Percentiles rank a stretch among this genome's conserved stretches.
Conservation (phyloP, 2,888 invertebrate species). For the Eilema sororculum region DNA sequence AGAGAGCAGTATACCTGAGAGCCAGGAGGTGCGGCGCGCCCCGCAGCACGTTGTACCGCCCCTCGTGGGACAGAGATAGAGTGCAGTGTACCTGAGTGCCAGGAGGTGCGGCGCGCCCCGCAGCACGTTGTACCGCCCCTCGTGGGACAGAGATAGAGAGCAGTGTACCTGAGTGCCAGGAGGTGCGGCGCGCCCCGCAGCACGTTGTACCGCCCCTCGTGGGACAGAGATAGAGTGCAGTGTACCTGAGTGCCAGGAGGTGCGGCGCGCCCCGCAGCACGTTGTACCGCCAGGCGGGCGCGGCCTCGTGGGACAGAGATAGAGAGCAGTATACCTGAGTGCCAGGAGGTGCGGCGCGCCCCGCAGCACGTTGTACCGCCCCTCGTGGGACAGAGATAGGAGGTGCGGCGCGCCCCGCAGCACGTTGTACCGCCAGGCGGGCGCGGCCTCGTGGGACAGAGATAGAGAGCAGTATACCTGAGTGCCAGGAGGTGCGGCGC, state of each 20-base stretch:
- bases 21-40: conserved; percentile 98
- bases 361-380: conserved; percentile 97
- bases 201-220: conserved; percentile 99
- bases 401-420: conserved; percentile 94
- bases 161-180: too few relatives aligned
- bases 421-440: conserved; percentile 98
- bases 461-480: too few relatives aligned
- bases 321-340: too few relatives aligned
- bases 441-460: conserved; percentile 99
- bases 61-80: too few relatives aligned
- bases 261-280: conserved; percentile 98
- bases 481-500: conserved; percentile 97
- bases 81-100: too few relatives aligned
- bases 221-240: too few relatives aligned
- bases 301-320: conserved; percentile 99
- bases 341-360: conserved; percentile 98
- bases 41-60: conserved; percentile 97
- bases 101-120: conserved; percentile 97
- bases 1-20: too few relatives aligned
- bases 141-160: too few relatives aligned
- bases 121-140: conserved; percentile 98
- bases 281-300: conserved; percentile 98
- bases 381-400: conserved; percentile 99
- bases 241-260: too few relatives aligned
- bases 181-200: conserved; percentile 97